These are phyloP conservation scores for Stichodactyla mertensii DNA, from an alignment of 64 coral and sea anemone species.

Conservation along the genomic window DNA sequence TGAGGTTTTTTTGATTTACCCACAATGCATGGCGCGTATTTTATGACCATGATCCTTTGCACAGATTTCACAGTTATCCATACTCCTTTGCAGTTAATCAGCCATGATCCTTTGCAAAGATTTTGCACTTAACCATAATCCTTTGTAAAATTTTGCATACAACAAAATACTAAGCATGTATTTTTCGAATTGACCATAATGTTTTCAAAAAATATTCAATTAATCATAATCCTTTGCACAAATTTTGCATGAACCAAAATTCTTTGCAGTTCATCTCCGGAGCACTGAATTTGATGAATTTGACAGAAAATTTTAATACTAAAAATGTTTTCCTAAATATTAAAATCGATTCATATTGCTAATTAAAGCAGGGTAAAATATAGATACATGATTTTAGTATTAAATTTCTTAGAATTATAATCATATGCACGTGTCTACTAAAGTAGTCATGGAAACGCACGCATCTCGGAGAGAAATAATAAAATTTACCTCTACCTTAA, in stretches of 20 bases:
- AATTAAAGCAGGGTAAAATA: not conserved
- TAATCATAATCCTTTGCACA: too few species aligned
- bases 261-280: not conserved
- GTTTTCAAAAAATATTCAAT: too few species aligned
- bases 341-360: not conserved
- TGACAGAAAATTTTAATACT: not conserved
- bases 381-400: not conserved
- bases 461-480: not conserved
- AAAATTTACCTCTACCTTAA: not conserved
- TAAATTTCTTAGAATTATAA: not conserved
- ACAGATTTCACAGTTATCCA: not conserved
- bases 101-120: not conserved
- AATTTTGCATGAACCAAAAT: not conserved
- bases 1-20: too few species aligned
- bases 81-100: not conserved
- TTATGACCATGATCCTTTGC: not conserved
- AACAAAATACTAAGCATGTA: not conserved
- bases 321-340: too few species aligned
- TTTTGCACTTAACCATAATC: not conserved
- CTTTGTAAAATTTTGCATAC: too few species aligned
- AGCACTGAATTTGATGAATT: not conserved
- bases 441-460: not conserved
- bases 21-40: too few species aligned
- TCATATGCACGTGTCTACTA: not conserved
- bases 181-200: not conserved